Evolutionary conservation across 2,888 invertebrate genomes (phyloP).

Genomic region (Ochropacha duplaris): DNA sequence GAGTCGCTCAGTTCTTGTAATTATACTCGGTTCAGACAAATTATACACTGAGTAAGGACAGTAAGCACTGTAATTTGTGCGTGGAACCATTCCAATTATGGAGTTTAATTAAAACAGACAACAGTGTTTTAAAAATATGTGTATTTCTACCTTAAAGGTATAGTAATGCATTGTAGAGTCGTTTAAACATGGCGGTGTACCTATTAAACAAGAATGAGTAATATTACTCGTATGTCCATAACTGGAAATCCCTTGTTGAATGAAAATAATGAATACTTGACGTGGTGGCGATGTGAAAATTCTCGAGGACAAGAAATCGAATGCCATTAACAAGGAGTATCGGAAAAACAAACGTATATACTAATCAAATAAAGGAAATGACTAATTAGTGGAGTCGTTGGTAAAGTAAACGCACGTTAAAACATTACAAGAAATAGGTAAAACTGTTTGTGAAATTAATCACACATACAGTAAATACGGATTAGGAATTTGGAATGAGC

Average conservation of each 20-base stretch:
- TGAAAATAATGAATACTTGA: constrained; percentile 63
- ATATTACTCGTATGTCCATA: constrained; percentile 39
- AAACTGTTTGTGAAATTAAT: constrained; percentile 13
- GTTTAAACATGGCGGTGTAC: constrained; percentile 40
- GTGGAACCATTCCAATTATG: constrained; percentile 43
- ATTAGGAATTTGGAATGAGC: constrained; percentile 46
- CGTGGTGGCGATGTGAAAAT: constrained; percentile 41
- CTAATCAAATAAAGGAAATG: constrained; percentile 43
- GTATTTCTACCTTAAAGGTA: constrained; percentile 33
- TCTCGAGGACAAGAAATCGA: constrained; percentile 41
- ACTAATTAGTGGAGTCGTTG: constrained; percentile 33
- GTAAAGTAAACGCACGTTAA: constrained; percentile 8
- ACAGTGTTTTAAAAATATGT: constrained; percentile 37
- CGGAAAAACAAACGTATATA: constrained; percentile 44
- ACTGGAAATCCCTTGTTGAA: constrained; percentile 63
- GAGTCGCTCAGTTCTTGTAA: constrained; percentile 43
- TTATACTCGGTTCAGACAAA: constrained; percentile 47
- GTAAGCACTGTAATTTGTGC: constrained; percentile 48
- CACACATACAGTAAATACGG: constrained; percentile 31
- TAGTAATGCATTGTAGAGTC: constrained; percentile 38
- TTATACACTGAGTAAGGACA: constrained; percentile 47
- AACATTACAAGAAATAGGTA: constrained; percentile 6
- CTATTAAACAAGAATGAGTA: constrained; percentile 52
- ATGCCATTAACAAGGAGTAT: constrained; percentile 28
- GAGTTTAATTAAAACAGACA: constrained; percentile 52